Evolutionary conservation across 1,140 invertebrate genomes (phyloP).

Genomic region (Eupeodes corollae): DNA sequence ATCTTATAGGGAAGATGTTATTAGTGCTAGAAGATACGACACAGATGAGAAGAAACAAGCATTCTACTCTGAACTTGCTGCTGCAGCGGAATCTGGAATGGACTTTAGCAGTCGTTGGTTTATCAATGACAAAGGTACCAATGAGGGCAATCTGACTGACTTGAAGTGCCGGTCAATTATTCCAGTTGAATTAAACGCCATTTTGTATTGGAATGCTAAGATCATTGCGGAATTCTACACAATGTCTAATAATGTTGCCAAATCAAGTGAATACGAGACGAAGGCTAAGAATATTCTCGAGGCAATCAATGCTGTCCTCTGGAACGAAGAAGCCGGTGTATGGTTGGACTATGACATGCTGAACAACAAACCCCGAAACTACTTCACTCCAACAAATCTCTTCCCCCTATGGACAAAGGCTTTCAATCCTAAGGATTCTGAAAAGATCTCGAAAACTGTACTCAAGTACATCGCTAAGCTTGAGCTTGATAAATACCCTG

Average conservation of each 20-base stretch:
- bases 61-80: constrained; percentile 71
- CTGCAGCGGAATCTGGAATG: constrained; percentile 88
- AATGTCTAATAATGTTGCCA: constrained; percentile 49
- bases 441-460: constrained; percentile 56
- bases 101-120: constrained; percentile 92
- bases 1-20: constrained; percentile 69
- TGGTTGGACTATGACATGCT: constrained; percentile 81
- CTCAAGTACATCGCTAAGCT: constrained; percentile 63
- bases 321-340: constrained; percentile 72
- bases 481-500: constrained; percentile 46
- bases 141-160: constrained; percentile 63
- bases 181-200: constrained; percentile 81
- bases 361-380: constrained; percentile 61
- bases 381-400: constrained; percentile 79
- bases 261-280: constrained; percentile 49
- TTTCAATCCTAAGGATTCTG: constrained; percentile 49
- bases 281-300: constrained; percentile 51
- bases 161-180: constrained; percentile 66
- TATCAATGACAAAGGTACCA: constrained; percentile 49
- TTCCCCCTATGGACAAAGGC: constrained; percentile 73
- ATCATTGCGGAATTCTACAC: constrained; percentile 62
- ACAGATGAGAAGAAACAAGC: constrained; percentile 56
- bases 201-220: constrained; percentile 72
- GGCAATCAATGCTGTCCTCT: constrained; percentile 50
- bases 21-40: constrained; percentile 42